phyloP scores from a whole-genome alignment of 2,888 invertebrate genomes.

The Linnaemya vulpina region DNA sequence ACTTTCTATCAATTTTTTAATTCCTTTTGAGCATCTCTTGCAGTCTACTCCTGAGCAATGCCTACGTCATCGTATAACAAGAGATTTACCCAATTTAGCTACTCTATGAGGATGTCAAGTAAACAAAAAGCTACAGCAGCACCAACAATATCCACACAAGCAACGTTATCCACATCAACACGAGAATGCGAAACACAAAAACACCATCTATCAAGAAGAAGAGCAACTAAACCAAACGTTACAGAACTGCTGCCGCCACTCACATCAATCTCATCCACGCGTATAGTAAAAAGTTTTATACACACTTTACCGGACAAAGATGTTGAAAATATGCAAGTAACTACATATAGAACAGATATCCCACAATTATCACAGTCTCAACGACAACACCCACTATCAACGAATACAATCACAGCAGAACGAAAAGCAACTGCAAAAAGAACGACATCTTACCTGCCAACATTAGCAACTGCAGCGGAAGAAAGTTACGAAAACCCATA shows the following conservation, averaged over 20 bases:
- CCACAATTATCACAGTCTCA: slow-evolving; percentile 29
- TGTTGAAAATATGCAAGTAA: slow-evolving; percentile 47
- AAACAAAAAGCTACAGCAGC: slow-evolving; percentile 9
- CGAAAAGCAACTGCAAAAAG: not conserved
- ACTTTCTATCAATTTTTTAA: slow-evolving; percentile 34
- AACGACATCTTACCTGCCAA: not conserved
- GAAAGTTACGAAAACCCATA: slow-evolving; percentile 51
- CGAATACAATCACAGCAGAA: slow-evolving; percentile 16
- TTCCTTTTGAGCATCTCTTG: slow-evolving; percentile 35
- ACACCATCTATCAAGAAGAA: slow-evolving; percentile 34
- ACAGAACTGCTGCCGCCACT: slow-evolving; percentile 61
- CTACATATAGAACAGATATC: slow-evolving; percentile 38
- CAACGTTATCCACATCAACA: slow-evolving; percentile 11
- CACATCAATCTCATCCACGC: slow-evolving; percentile 60
- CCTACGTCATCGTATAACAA: slow-evolving; percentile 51
- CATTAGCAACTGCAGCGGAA: slow-evolving; percentile 29
- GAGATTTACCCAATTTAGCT: slow-evolving; percentile 61
- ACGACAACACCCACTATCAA: slow-evolving; percentile 11
- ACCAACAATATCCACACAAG: slow-evolving; percentile 7
- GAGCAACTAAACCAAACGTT: slow-evolving; percentile 22
- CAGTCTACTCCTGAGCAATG: slow-evolving; percentile 35
- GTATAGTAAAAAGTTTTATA: slow-evolving; percentile 50
- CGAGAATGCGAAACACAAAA: slow-evolving; percentile 33
- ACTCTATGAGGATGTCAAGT: slow-evolving; percentile 54
- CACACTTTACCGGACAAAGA: slow-evolving; percentile 48